Evolutionary conservation across 1,140 invertebrate genomes (phyloP), one percentile per base, ranked within the genome.

Genomic region (Hesperophylax magnus): DNA sequence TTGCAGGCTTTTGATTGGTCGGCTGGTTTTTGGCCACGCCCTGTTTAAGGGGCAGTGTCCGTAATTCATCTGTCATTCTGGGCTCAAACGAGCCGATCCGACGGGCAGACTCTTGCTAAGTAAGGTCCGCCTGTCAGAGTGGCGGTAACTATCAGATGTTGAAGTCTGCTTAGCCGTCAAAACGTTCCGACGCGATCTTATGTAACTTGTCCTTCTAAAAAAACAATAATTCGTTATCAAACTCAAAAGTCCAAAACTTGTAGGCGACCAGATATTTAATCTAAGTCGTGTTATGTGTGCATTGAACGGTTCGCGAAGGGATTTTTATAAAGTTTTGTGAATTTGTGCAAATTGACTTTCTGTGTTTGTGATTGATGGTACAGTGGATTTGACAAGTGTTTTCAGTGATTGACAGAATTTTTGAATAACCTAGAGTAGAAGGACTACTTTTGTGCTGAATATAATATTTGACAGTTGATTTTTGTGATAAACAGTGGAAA

Each of bases 1-100:
- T 2, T 53, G 5, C 11, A 0, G 22, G 15, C 4, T 15, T 14
- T 14, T n/a, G 52, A 75, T 75, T 75, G 53, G 71, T n/a, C 52
- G 52, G 22, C 15, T 1, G 20, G 53, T 65, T 52, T 60, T 54
- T 17, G 61, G 17, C 20, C 11, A 18, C 77, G 77, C 61, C 77
- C 27, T 4, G 39, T 14, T 15, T 18, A 27, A 14, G 61, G 65
- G 61, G 34, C 53, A 17, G 47, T 34, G n/a, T 14, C 17, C 63
- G 65, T 65, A 79, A 69, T 69, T 69, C 18, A 79, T 56, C 77
- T 20, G 63, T 79, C 77, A 79, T 65, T 79, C 77, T 54, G 61
- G 3, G 18, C 60, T 69, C 77, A 79, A 79, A 79, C 77, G 77
- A 79, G 65, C 61, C 65, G 52, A 65, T 27, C 17, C 39, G 61